Evolutionary conservation across 1,140 invertebrate species (phyloP), one percentile per base, ranked within the genome.

Genomic region (Cylas formicarius): DNA sequence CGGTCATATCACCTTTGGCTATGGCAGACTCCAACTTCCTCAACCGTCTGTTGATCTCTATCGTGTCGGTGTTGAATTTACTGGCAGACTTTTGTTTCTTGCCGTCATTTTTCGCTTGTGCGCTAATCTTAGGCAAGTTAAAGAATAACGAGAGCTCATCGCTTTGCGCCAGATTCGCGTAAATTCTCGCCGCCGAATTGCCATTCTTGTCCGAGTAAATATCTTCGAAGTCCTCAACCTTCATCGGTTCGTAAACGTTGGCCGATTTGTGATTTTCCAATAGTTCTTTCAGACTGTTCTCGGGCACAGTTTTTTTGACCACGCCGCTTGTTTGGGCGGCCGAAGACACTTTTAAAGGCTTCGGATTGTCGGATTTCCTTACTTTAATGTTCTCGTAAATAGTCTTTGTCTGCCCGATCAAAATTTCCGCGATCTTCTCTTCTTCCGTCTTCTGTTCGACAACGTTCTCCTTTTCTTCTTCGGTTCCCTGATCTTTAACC

Each of bases 21-120:
- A 86, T 85, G 1, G 82, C 77, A 2, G 66, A 69, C 59, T 85
- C 81, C 33, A 86, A 63, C 58, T 77, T 70, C 56, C 70, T 72
- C 46, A 84, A 60, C 24, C 82, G 63, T 58, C 75, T 69, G 64
- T 76, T 80, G 13, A 81, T 72, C 27, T 76, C 74, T 42, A 80
- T 59, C 2, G 77, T 79, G 38, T 67, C 62, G 1, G 56, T 63
- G 10, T 24, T 35, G 11, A 26, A 31, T 11, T 29, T 20, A 13
- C 27, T 27, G 1, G 26, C 9, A 9, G 16, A 6, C 18, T 33
- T 20, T 13, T 34, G 34, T 13, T 33, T 26, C 13, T 42, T 44
- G 6, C 70, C 34, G 19, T 61, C 52, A 55, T 62, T 65, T 65
- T 57, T 70, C 54, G 66, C 63, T 57, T 45, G 64, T 48, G 42